Evolutionary conservation across 2,888 invertebrate genomes (phyloP).

Genomic region (Lasius platythorax): DNA sequence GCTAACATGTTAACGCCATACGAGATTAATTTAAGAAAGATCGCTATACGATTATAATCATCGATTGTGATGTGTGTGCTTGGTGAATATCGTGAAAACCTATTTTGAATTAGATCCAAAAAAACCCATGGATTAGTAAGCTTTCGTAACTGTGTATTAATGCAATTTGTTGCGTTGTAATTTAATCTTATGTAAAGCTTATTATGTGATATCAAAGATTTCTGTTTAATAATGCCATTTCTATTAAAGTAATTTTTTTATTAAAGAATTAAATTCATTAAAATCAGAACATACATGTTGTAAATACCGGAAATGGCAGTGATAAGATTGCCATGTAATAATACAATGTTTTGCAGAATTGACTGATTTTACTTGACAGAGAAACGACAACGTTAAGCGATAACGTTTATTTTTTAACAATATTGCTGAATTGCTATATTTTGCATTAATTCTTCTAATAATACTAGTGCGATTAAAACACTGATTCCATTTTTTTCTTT

Average conservation of each 20-base stretch:
- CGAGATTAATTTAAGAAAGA: not conserved
- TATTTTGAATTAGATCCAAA: not conserved
- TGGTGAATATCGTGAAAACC: not conserved
- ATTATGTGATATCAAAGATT: not conserved
- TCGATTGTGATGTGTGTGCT: not conserved
- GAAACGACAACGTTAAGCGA: not conserved
- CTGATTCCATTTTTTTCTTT: no score
- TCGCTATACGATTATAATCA: not conserved
- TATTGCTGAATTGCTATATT: not conserved
- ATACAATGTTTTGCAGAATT: no score
- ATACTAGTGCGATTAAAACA: not conserved
- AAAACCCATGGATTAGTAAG: not conserved
- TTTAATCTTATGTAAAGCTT: not conserved
- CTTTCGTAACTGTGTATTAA: not conserved
- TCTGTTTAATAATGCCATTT: not conserved
- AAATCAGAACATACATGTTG: not conserved
- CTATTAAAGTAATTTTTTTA: not conserved
- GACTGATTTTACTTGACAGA: not conserved
- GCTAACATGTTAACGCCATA: not conserved
- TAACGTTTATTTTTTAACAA: not conserved
- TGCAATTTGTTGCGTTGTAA: not conserved
- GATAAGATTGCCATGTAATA: no score
- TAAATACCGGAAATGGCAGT: no score
- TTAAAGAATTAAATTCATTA: not conserved
- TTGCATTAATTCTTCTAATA: not conserved